Evolutionary conservation across 2,797 vertebrate genomes (phyloP).

Genomic region (Labroides dimidiatus): DNA sequence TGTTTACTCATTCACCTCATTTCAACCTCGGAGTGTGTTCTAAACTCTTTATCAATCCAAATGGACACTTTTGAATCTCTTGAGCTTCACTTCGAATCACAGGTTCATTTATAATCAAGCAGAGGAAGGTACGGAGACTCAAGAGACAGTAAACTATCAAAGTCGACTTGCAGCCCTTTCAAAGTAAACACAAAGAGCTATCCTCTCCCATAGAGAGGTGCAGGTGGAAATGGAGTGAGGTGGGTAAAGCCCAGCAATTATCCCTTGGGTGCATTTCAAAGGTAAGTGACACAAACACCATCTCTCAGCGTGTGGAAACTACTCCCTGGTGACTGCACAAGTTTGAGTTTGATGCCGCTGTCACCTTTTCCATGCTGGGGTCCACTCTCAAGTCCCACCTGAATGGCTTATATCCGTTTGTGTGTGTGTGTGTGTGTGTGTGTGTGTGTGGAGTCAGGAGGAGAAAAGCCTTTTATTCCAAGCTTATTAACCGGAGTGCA

Average conservation of each 20-base stretch:
- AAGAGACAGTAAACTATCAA: slow-evolving; percentile 1
- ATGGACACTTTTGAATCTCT: not conserved
- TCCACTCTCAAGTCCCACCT: slow-evolving; percentile 29
- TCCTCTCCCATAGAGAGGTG: slow-evolving; percentile 16
- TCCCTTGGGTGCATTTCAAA: slow-evolving; percentile 32
- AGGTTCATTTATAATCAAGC: not conserved
- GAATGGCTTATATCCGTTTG: slow-evolving; percentile 27
- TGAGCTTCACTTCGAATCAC: not conserved
- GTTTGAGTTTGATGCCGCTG: slow-evolving; percentile 38
- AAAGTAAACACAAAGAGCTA: slow-evolving; percentile 53
- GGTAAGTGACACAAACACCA: slow-evolving; percentile 35
- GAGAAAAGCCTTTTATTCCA: slow-evolving; percentile 42
- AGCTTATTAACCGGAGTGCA: slow-evolving; percentile 66
- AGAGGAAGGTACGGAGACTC: not conserved
- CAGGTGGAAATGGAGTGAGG: slow-evolving; percentile 27
- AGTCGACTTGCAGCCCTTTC: slow-evolving; percentile 28
- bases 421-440: not conserved
- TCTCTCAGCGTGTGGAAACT: slow-evolving; percentile 12
- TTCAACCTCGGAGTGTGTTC: not conserved
- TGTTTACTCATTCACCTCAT: not conserved
- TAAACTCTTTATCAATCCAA: not conserved
- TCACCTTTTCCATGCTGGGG: slow-evolving; percentile 34
- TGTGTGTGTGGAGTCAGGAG: slow-evolving; percentile 34
- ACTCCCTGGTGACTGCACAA: slow-evolving; percentile 30
- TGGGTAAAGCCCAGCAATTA: slow-evolving; percentile 54